Base-by-base conservation (phyloP, 2,113 vertebrate species). In the Pluvialis apricaria region DNA sequence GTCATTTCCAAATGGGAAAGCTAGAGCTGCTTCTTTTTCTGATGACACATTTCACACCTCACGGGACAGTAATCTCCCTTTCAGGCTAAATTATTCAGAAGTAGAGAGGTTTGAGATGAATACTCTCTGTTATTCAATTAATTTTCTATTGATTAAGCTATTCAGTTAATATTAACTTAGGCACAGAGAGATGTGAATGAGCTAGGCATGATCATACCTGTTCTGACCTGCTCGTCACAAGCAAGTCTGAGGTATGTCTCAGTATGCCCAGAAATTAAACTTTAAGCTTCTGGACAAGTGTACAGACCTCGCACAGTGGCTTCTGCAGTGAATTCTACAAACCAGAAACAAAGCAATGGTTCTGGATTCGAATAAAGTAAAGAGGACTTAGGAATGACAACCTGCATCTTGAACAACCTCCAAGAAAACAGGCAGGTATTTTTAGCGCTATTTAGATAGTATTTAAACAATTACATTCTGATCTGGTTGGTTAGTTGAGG, bases 101-200 rank as follows among this genome's bases (percentile, higher is more conserved):
- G 44, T 38, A 75, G 32, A 91, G 40, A 78, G 21, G 47, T 83
- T 78, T 58, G 57, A 90, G n/a, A 78, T 71, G 7, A 94, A 91
- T 82, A 36, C 11, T 64, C 6, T 38, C 26, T 55, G n/a, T 75
- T 89, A 71, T 47, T 89, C 69, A 92, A 71, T 82, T 89, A 86
- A 87, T 64, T 28, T 68, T 94, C 42, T 86, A 78, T n/a, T 87
- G 69, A 89, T 95, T 79, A 91, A 86, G 26, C 12, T 71, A 51
- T 75, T 84, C 65, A 47, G 52, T 91, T 89, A 94, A 82, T 86
- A 96, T 71, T 89, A 89, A 57, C 12, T 78, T 82, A 78, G 66
- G 25, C 26, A 64, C 29, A 38, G 34, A 73, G 10, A 28, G 11
- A 51, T 60, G 24, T 89, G 69, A 91, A 68, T 62, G n/a, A 79